Percentiles rank a stretch among this genome's conserved stretches.
phyloP scores from a whole-genome alignment of 1,140 invertebrate genomes.

The Vanessa tameamea region DNA sequence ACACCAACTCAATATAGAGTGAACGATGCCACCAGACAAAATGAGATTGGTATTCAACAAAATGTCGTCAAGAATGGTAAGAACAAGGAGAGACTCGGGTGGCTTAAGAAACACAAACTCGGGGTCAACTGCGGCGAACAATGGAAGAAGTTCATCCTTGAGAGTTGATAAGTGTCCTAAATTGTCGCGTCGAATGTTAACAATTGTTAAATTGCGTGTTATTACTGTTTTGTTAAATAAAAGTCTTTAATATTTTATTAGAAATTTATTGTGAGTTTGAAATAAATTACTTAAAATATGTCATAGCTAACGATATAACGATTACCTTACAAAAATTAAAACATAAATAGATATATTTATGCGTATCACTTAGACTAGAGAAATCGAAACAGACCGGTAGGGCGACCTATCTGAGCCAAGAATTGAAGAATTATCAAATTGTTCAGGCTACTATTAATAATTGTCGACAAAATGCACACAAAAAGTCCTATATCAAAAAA shows the following conservation, averaged over 20 bases:
- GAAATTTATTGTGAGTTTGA: conserved; percentile 11
- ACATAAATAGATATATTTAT: no score
- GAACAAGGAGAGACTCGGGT: conserved; percentile 42
- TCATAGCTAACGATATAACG: no score
- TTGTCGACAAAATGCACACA: no score
- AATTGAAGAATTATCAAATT: no score
- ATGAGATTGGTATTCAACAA: not conserved
- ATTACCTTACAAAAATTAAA: no score
- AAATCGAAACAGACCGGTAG: no score
- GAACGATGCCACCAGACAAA: not conserved
- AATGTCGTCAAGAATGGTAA: not conserved
- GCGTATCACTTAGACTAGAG: no score
- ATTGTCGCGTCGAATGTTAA: conserved; percentile 1
- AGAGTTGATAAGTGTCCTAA: conserved; percentile 37
- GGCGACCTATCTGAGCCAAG: no score
- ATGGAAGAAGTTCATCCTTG: conserved; percentile 55
- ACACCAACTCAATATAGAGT: conserved; percentile 13
- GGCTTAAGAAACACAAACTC: conserved; percentile 57
- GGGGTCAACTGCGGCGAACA: conserved; percentile 48
- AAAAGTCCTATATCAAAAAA: no score
- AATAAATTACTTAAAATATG: not conserved
- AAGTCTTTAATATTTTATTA: conserved; percentile 25
- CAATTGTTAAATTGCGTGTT: not conserved
- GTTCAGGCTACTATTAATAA: no score
- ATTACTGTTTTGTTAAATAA: conserved; percentile 32